These are phyloP conservation scores for Zaprionus ornatus DNA, from an alignment of 1,140 invertebrate genomes.

Conservation along the genomic window DNA sequence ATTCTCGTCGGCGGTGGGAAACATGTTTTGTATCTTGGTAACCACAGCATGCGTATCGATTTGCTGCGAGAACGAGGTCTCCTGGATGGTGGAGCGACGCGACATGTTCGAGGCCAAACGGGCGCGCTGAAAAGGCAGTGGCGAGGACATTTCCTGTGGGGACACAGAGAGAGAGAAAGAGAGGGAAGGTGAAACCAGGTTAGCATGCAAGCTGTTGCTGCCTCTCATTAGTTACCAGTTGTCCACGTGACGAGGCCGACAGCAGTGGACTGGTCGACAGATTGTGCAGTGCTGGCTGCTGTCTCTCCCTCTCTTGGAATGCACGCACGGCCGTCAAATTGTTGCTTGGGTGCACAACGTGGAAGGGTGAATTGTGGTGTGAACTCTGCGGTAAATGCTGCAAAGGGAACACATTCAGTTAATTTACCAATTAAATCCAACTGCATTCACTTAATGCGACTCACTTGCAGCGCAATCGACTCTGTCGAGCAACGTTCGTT, in stretches of 20 bases:
- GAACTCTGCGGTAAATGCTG: conserved; percentile 60
- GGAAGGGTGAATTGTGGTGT: conserved; percentile 80
- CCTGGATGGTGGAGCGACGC: conserved; percentile 86
- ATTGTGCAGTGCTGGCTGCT: conserved; percentile 71
- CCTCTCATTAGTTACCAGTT: conserved; percentile 58
- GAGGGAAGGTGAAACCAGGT: not conserved
- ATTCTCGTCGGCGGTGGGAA: conserved; percentile 94
- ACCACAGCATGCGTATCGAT: conserved; percentile 89
- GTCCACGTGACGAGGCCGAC: conserved; percentile 67
- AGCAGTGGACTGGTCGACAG: conserved; percentile 81
- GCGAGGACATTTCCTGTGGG: conserved; percentile 79
- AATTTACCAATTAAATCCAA: conserved; percentile 26
- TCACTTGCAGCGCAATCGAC: conserved; percentile 86
- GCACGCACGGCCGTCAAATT: conserved; percentile 79
- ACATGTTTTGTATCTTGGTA: conserved; percentile 94
- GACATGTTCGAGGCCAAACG: conserved; percentile 84
- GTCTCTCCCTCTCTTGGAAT: conserved; percentile 72
- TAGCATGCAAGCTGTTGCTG: not conserved
- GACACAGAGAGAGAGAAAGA: not conserved
- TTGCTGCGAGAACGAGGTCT: conserved; percentile 87
- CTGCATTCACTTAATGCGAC: not conserved
- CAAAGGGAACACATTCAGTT: conserved; percentile 2
- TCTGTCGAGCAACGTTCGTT: conserved; percentile 85
- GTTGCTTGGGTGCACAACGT: conserved; percentile 82
- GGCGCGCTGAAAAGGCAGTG: conserved; percentile 84